Base-by-base conservation (phyloP, 2,113 vertebrate genomes). In the Narcine bancroftii region DNA sequence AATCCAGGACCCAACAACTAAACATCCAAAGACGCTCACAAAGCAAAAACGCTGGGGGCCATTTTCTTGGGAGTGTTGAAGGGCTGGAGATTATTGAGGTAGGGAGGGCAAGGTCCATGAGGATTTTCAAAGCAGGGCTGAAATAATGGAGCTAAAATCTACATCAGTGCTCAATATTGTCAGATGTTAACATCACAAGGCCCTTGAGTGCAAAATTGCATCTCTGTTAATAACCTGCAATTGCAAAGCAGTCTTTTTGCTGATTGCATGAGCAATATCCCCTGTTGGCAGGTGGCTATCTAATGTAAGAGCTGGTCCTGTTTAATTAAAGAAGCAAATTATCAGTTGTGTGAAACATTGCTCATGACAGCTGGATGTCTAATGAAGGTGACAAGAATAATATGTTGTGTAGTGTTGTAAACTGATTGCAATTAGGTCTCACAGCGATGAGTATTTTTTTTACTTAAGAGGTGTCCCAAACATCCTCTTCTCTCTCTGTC, bases 241-340 rank as follows among this genome's bases (percentile, higher is more conserved):
- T 60, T 60, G 81, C 53, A 87, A 87, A 87, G 60, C 50, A 87
- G 53, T 11, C 29, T 60, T 36, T 87, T 36, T 33, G 17, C n/a
- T 83, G 79, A 83, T 83, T 60, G 53, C n/a, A 36, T 6, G 33
- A 60, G 81, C 81, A 87, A 87, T 33, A 60, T 87, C 53, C 53
- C 50, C 10, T 87, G 53, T 56, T 60, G 81, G 36, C 53, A 87
- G 81, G 53, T 87, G 53, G 81, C 81, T 39, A 87, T 87, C 53
- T 21, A 87, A 87, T 63, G 53, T 36, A 63, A 19, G 53, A 87
- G 81, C n/a, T 63, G 17, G 81, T 36, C 53, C 53, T 63, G 81
- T 63, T 87, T 87, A 87, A 87, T 87, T 87, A 87, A 87, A 87
- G 81, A n/a, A 87, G 53, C 56, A 87, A 87, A 87, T 87, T 87